Evolutionary conservation across 2,113 vertebrate genomes (phyloP), one percentile per base, ranked within the genome.

Genomic region (Cinclus cinclus): DNA sequence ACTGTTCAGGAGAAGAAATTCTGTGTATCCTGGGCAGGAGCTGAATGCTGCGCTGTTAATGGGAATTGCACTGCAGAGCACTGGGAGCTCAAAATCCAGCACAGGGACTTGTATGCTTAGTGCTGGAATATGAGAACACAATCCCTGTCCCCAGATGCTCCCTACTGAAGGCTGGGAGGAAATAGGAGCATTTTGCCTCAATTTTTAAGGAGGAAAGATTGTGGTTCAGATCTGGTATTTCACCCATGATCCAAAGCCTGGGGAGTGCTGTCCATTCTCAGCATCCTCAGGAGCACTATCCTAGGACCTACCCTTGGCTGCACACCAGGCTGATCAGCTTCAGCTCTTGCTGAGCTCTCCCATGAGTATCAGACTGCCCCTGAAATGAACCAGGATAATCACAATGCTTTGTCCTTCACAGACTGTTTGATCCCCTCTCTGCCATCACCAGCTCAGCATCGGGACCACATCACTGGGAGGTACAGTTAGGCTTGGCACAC

Each of bases 11-110:
- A 13, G 75, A 65, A 49, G 44, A 56, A 56, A 19, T 21, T 7
- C 39, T 41, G 19, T 2, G 8, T 46, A 3, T 37, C 30, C 52
- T 37, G 23, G 67, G 75, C 46, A 71, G 65, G 58, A 84, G 31
- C 49, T 3, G 16, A 42, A 24, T 17, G 1, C 50, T 33, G 39
- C 0, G 0, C 19, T 3, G 0, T 8, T n/a, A 33, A 20, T 0
- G 3, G 58, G 27, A 58, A 50, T 21, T 47, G n/a, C 49, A 30
- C 3, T 67, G 55, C 24, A n/a, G 60, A 67, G 28, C 47, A 30
- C 10, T 13, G 22, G 42, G 39, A 84, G 6, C 42, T 53, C 46
- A 22, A 15, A 85, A n/a, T 49, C 33, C 47, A 37, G 33, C 22
- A 42, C 0, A 2, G 42, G 47, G 9, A 41, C 35, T 55, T 6